These are phyloP conservation scores for Metacarcinus magister DNA, from an alignment of 2,888 invertebrate species.

Conservation along the genomic window DNA sequence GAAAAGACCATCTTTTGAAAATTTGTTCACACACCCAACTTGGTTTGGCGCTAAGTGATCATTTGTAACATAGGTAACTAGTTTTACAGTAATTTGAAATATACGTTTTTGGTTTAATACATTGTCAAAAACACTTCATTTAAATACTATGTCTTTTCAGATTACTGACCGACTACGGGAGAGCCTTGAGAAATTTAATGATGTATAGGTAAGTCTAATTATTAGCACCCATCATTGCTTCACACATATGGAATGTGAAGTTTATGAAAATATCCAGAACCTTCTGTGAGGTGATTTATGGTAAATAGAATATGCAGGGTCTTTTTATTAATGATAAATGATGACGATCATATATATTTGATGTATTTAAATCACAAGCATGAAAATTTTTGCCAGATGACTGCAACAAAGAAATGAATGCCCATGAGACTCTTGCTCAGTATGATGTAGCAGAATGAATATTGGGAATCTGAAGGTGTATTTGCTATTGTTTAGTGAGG, in stretches of 20 bases:
- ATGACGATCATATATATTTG: not conserved
- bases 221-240: not conserved
- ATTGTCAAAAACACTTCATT: not conserved
- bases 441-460: conserved; percentile 19
- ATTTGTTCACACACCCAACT: too few species aligned
- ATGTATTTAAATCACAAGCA: not conserved
- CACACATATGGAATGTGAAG: not conserved
- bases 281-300: conserved; percentile 53
- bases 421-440: conserved; percentile 7
- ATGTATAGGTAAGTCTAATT: conserved; percentile 62
- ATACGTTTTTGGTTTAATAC: too few species aligned
- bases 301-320: conserved; percentile 47
- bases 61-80: too few species aligned
- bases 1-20: too few species aligned
- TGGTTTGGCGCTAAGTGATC: too few species aligned
- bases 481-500: not conserved
- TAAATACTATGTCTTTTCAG: conserved; percentile 82
- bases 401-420: not conserved
- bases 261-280: conserved; percentile 22
- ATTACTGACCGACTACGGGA: conserved; percentile 90
- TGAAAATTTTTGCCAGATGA: not conserved
- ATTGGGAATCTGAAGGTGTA: not conserved
- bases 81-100: too few species aligned
- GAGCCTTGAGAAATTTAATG: conserved; percentile 86
- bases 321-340: conserved; percentile 18